phyloP scores from a whole-genome alignment of 2,797 vertebrate species.

The Phalanger gymnotis region DNA sequence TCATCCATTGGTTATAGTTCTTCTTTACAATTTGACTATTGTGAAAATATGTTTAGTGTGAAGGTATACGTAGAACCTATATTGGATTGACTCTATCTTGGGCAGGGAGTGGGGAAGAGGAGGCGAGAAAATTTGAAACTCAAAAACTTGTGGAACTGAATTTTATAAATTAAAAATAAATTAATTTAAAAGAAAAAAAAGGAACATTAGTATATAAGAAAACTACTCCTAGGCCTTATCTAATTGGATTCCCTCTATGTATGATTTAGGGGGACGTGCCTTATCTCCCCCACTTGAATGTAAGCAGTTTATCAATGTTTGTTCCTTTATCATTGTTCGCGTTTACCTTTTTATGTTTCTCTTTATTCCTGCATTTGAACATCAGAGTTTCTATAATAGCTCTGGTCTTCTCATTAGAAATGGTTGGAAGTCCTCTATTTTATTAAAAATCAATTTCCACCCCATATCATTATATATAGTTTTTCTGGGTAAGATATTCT shows the following conservation, averaged over 20 bases:
- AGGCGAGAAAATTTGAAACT: no score
- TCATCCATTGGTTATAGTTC: no score
- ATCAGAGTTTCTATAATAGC: no score
- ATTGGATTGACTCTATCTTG: no score
- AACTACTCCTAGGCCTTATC: background rate
- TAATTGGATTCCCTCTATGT: background rate
- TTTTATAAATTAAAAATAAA: no score
- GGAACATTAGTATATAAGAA: background rate
- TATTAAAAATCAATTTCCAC: background rate
- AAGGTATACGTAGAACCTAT: no score
- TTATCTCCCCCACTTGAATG: background rate
- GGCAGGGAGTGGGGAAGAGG: no score
- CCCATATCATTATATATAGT: background rate
- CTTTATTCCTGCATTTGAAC: background rate
- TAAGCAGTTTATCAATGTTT: background rate
- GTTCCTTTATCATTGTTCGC: background rate
- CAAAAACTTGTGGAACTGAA: no score
- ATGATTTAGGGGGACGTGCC: no score
- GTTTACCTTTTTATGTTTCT: background rate
- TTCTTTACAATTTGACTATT: no score
- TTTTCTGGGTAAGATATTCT: background rate
- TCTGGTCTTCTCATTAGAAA: background rate
- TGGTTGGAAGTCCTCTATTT: background rate
- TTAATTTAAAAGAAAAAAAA: no score
- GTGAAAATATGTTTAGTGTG: no score